Conservation (phyloP, 2,888 invertebrate genomes). For the Sphaerophoria taeniata region DNA sequence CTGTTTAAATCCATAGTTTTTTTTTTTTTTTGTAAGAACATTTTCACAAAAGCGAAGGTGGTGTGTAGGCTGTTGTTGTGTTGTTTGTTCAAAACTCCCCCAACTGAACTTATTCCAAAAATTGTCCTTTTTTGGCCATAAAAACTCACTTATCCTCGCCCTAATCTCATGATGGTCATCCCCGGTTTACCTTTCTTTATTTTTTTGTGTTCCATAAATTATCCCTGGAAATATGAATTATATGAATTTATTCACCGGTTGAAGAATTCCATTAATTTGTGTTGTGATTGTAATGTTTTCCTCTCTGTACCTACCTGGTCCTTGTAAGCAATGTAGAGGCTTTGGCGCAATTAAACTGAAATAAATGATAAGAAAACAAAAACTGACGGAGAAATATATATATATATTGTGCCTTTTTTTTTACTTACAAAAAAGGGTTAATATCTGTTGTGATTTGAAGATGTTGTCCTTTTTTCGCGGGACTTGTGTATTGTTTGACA, state of each 20-base stretch:
- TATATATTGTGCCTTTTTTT: conserved; percentile 12
- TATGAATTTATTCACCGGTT: conserved; percentile 39
- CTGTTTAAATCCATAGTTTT: background rate
- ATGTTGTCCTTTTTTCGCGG: conserved; percentile 53
- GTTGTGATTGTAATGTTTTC: background rate
- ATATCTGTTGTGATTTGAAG: conserved; percentile 46
- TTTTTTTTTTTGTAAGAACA: conserved; percentile 9
- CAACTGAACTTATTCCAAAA: conserved; percentile 26
- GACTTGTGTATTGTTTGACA: conserved; percentile 34
- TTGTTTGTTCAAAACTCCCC: background rate
- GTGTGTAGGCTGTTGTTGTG: background rate
- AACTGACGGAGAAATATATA: conserved; percentile 22
- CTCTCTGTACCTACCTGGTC: too few species aligned
- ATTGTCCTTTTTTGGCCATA: conserved; percentile 64
- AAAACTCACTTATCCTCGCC: conserved; percentile 66
- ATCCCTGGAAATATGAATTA: conserved; percentile 53
- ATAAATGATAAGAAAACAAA: conserved; percentile 28
- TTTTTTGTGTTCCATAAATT: conserved; percentile 51
- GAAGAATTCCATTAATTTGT: conserved; percentile 50
- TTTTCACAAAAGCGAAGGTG: background rate
- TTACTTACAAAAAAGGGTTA: conserved; percentile 37
- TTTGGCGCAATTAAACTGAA: conserved; percentile 8
- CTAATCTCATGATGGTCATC: conserved; percentile 44
- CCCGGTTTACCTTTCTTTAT: conserved; percentile 3
- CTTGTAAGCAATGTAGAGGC: too few species aligned